Evolutionary conservation across 2,888 invertebrate species (phyloP).

Genomic region (Trichogramma dendrolimi): DNA sequence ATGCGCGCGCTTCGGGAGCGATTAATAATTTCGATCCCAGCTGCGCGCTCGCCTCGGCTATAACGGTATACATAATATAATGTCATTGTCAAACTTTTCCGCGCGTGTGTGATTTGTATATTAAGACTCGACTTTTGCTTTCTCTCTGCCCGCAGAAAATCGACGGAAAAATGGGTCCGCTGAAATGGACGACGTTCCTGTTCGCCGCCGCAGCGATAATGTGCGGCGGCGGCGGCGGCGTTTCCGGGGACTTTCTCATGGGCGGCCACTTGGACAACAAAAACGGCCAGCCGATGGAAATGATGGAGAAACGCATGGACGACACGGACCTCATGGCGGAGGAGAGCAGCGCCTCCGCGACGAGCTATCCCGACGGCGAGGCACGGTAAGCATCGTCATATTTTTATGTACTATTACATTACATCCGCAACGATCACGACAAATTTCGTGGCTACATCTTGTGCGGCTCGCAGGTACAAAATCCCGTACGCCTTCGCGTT

Average conservation of each 20-base stretch:
- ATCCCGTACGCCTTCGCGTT: constrained; percentile 52
- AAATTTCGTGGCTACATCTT: constrained; percentile 14
- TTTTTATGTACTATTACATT: neutral
- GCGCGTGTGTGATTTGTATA: neutral
- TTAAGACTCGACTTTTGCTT: neutral
- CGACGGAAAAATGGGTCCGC: constrained; percentile 15
- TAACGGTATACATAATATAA: too few relatives aligned
- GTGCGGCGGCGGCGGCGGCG: neutral
- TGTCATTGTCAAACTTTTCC: neutral
- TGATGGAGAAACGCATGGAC: constrained; percentile 33
- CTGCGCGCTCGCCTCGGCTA: too few relatives aligned
- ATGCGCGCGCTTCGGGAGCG: too few relatives aligned
- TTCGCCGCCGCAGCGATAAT: constrained; percentile 11
- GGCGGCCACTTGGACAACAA: constrained; percentile 45
- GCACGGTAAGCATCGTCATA: constrained; percentile 16
- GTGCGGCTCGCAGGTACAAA: constrained; percentile 40
- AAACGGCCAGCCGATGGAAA: constrained; percentile 17
- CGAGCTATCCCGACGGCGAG: constrained; percentile 27
- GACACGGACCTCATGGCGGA: constrained; percentile 43
- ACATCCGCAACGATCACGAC: neutral
- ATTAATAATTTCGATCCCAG: too few relatives aligned
- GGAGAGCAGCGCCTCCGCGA: constrained; percentile 36
- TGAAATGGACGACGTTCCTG: constrained; percentile 17
- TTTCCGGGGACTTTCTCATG: constrained; percentile 37
- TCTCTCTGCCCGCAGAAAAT: neutral